Conservation (phyloP, 2,113 vertebrate genomes). For the Hemichromis elongatus region DNA sequence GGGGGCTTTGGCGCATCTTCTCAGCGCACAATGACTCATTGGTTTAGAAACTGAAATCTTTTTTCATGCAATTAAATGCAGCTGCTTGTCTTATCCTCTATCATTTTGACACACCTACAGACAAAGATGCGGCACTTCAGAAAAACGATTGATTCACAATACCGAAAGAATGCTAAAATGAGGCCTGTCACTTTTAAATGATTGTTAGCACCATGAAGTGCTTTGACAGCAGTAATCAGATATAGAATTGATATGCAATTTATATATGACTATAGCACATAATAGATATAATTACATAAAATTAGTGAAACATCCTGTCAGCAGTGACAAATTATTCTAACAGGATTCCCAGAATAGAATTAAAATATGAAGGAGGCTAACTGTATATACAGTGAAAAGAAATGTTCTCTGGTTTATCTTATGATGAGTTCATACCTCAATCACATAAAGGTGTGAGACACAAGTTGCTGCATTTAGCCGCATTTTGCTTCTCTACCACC, state of each 20-base stretch:
- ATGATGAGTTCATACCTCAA: background rate
- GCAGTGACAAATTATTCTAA: background rate
- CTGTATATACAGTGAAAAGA: background rate
- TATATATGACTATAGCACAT: background rate
- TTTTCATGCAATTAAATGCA: constrained; percentile 76
- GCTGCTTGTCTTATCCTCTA: constrained; percentile 79
- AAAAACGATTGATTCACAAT: background rate
- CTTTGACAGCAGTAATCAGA: background rate
- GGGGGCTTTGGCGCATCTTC: constrained; percentile 22
- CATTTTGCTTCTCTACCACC: background rate
- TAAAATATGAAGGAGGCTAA: background rate
- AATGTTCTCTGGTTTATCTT: background rate
- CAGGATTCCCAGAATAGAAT: background rate
- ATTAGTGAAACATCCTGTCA: background rate
- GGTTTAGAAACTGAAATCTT: constrained; percentile 78
- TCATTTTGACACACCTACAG: constrained; percentile 67
- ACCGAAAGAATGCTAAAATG: background rate
- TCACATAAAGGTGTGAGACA: background rate
- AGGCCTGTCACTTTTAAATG: background rate
- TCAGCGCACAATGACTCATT: constrained; percentile 77
- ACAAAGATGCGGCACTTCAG: background rate
- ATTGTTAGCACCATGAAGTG: background rate
- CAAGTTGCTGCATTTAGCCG: background rate
- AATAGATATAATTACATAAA: background rate
- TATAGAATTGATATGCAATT: background rate